Evolutionary conservation across 2,888 invertebrate species (phyloP).

Genomic region (Polietes domitor): DNA sequence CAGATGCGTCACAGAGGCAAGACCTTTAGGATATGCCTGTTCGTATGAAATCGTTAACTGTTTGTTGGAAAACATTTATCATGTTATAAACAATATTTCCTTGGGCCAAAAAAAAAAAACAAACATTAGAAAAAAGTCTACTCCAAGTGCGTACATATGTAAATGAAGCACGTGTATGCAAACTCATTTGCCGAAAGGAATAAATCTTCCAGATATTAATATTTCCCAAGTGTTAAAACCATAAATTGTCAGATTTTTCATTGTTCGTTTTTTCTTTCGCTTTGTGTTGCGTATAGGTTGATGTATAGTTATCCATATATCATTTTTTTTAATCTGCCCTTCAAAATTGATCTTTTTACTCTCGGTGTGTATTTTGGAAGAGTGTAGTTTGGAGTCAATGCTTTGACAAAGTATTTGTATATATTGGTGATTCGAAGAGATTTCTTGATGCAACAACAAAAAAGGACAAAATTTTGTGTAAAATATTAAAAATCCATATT

Average conservation of each 20-base stretch:
- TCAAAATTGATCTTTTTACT: background rate
- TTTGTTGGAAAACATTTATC: slow-evolving; percentile 4
- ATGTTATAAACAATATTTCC: slow-evolving; percentile 30
- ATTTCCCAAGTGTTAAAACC: background rate
- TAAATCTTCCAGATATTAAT: background rate
- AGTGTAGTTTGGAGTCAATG: background rate
- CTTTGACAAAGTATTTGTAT: too few species aligned
- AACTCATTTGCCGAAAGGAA: background rate
- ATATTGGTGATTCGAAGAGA: too few species aligned
- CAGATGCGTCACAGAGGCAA: background rate
- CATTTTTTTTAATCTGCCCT: too few species aligned
- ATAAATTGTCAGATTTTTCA: background rate
- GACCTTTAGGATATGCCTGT: background rate
- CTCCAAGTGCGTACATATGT: background rate
- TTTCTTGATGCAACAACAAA: too few species aligned
- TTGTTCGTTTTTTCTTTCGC: background rate
- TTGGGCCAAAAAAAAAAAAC: background rate
- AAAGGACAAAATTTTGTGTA: too few species aligned
- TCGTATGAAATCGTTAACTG: background rate
- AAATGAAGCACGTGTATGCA: slow-evolving; percentile 14
- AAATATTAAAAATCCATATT: too few species aligned
- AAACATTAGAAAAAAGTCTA: background rate
- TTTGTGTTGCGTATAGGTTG: background rate
- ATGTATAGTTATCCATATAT: background rate
- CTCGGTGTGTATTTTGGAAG: background rate